Evolutionary conservation across 2,797 vertebrate genomes (phyloP).

Genomic region (Melanotaenia boesemani): DNA sequence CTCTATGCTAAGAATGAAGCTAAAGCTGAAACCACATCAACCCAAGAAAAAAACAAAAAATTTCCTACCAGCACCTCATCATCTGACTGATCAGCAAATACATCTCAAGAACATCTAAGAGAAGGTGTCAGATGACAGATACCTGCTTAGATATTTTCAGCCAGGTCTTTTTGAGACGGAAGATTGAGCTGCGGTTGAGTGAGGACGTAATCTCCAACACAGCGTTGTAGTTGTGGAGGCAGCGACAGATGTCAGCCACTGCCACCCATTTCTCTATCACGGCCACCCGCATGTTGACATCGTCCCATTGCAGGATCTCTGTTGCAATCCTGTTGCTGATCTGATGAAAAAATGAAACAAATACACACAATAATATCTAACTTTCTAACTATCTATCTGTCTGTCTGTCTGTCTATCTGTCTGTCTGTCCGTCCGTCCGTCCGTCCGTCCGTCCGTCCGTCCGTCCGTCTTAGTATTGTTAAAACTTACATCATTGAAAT

Average conservation of each 20-base stretch:
- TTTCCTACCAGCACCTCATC: too few species aligned
- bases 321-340: slow-evolving; percentile 96
- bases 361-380: background rate
- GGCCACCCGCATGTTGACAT: slow-evolving; percentile 85
- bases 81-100: background rate
- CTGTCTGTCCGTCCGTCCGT: too few species aligned
- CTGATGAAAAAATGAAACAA: slow-evolving; percentile 68
- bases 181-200: slow-evolving; percentile 96
- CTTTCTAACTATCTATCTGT: background rate
- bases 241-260: slow-evolving; percentile 96
- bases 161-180: slow-evolving; percentile 98
- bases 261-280: slow-evolving; percentile 98
- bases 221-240: slow-evolving; percentile 97
- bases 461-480: background rate
- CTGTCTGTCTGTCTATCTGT: slow-evolving; percentile 4
- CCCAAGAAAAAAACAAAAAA: too few species aligned
- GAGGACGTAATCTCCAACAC: slow-evolving; percentile 97
- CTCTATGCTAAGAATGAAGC: background rate
- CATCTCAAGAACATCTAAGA: background rate
- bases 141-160: slow-evolving; percentile 98
- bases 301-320: slow-evolving; percentile 92
- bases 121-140: background rate
- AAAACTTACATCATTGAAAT: slow-evolving; percentile 91
- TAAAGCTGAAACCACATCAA: too few species aligned
- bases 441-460: too few species aligned